phyloP scores from a whole-genome alignment of 2,797 vertebrate genomes.

The Spatula clypeata region DNA sequence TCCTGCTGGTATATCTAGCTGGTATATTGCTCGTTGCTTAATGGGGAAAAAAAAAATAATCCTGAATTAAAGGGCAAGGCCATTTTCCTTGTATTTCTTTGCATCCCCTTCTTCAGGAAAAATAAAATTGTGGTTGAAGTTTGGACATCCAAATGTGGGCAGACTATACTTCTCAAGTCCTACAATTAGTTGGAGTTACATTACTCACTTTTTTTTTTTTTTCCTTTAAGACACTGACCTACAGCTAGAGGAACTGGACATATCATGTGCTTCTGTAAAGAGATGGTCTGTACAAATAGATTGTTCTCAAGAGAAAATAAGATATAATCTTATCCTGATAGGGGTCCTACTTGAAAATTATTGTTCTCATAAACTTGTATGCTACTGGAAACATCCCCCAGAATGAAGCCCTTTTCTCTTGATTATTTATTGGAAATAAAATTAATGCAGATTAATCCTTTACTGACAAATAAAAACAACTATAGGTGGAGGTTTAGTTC shows the following conservation, averaged over 20 bases:
- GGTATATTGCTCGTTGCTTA: not conserved
- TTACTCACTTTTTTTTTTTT: too few relatives aligned
- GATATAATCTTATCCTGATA: not conserved
- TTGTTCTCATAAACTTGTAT: not conserved
- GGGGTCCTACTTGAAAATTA: not conserved
- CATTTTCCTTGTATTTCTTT: not conserved
- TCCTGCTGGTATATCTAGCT: not conserved
- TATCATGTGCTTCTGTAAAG: not conserved
- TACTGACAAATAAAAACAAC: not conserved
- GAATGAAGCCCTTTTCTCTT: not conserved
- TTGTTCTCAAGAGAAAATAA: not conserved
- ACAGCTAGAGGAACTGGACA: not conserved
- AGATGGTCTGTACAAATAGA: not conserved
- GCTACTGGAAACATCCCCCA: not conserved
- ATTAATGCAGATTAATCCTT: not conserved
- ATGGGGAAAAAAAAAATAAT: not conserved
- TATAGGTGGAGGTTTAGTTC: not conserved
- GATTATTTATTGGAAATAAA: not conserved
- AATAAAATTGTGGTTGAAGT: not conserved
- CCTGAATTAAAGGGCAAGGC: not conserved
- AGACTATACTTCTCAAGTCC: not conserved
- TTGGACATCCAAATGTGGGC: not conserved
- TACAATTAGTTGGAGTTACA: not conserved
- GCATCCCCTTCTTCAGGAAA: not conserved
- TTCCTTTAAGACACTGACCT: too few relatives aligned